These are phyloP conservation scores for Ianthella basta DNA, from an alignment of 37 sponge, comb jelly and placozoan genomes.

Conservation along the genomic window DNA sequence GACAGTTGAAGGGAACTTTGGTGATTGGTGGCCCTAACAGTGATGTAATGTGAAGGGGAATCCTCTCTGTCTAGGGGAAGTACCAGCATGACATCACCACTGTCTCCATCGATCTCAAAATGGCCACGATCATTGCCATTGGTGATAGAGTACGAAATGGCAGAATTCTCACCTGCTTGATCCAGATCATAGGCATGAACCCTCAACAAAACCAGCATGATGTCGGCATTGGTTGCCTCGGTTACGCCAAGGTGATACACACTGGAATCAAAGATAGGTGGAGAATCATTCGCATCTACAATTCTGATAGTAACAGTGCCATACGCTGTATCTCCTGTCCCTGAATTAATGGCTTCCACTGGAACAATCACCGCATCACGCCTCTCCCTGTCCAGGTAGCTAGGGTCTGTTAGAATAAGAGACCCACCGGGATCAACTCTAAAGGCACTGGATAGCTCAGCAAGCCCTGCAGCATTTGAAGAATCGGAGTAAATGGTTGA, in stretches of 20 bases:
- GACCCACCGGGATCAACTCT: neutral
- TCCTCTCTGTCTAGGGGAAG: constrained; percentile 63
- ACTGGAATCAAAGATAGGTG: constrained; percentile 51
- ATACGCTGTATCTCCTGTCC: constrained; percentile 4
- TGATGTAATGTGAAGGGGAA: constrained; percentile 9
- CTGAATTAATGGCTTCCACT: neutral
- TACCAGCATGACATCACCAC: constrained; percentile 49
- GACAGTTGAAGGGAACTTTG: constrained; percentile 22
- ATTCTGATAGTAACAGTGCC: constrained; percentile 55
- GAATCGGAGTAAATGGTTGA: neutral
- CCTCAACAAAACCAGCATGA: constrained; percentile 19
- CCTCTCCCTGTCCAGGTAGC: constrained; percentile 3
- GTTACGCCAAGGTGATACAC: constrained; percentile 44
- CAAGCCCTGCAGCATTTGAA: neutral
- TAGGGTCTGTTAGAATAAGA: neutral
- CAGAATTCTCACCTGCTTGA: constrained; percentile 30
- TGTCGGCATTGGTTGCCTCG: constrained; percentile 38
- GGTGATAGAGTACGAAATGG: constrained; percentile 46
- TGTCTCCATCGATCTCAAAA: constrained; percentile 42
- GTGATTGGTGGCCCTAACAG: constrained; percentile 45
- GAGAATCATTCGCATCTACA: constrained; percentile 69
- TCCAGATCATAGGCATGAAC: constrained; percentile 75
- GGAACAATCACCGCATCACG: constrained; percentile 3
- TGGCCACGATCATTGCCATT: constrained; percentile 18
- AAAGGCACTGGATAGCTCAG: neutral